Evolutionary conservation across 2,888 invertebrate genomes (phyloP), one percentile per base, ranked within the genome.

Genomic region (Abrostola tripartita): DNA sequence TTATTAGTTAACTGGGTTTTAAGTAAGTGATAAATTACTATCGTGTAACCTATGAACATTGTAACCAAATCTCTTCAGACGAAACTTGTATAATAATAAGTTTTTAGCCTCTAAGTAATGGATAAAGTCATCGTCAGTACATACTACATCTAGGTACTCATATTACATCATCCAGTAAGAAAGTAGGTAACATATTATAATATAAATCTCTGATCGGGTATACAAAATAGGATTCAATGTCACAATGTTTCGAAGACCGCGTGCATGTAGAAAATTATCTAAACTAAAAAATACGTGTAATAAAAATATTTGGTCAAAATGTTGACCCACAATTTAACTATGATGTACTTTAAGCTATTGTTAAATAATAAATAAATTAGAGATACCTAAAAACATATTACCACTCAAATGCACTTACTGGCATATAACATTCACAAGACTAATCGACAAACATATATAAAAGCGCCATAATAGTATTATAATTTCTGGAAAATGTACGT

Each of bases 401-500:
- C 51, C 61, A 58, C 38, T 47, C 36, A 6, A 67, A 11, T 35
- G 14, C 9, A 12, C 50, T 36, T 53, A 58, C 47, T 37, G 24
- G 49, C 68, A 61, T 49, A 5, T 59, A 24, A 10, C 14, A 41
- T 12, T 10, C 37, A 57, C 37, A 52, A 35, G 42, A 63, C 52
- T 65, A 50, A 68, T 61, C 55, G 65, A 57, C 59, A 69, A 76
- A 40, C 58, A 64, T 54, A 54, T 66, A 79, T 65, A 68, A 76
- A 68, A 59, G 69, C 59, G 61, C 76, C 73, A 66, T 85, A 85
- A 85, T 82, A 81, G 70, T 81, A 83, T 87, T 88, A 87, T 85
- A 86, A 88, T 85, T 86, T 82, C 70, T 82, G 78, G 85, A 85
- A 87, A 88, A 88, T 87, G 82, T 84, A 81, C 85, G 85, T 83